These are phyloP conservation scores for Sebastes cheni DNA, from an alignment of 2,797 vertebrate species.

Conservation along the genomic window DNA sequence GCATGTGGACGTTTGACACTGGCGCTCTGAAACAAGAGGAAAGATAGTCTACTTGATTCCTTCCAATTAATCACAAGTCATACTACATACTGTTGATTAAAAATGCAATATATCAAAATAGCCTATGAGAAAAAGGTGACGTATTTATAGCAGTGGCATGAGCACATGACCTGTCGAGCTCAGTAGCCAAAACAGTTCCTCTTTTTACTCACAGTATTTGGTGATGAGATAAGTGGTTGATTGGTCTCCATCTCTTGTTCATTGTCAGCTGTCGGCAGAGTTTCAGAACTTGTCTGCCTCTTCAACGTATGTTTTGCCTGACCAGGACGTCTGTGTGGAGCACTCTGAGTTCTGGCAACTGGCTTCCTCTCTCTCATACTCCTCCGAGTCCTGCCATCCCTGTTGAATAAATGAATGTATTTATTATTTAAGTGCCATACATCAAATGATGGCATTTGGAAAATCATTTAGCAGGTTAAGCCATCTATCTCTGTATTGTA, in stretches of 20 bases:
- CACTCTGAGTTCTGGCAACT: slow-evolving; percentile 89
- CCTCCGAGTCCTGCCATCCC: slow-evolving; percentile 19
- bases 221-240: slow-evolving; percentile 37
- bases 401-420: background rate
- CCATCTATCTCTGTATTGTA: background rate
- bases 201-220: slow-evolving; percentile 68
- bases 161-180: background rate
- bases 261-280: slow-evolving; percentile 47
- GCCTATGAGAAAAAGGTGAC: background rate
- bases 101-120: background rate
- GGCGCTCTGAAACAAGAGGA: slow-evolving; percentile 46
- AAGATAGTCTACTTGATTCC: background rate
- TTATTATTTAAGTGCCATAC: background rate
- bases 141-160: background rate
- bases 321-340: slow-evolving; percentile 80
- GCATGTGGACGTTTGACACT: slow-evolving; percentile 63
- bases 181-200: background rate
- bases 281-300: slow-evolving; percentile 75
- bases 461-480: background rate
- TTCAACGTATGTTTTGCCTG: slow-evolving; percentile 55
- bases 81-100: background rate
- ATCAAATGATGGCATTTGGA: background rate
- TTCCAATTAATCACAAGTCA: background rate
- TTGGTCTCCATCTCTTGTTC: slow-evolving; percentile 21
- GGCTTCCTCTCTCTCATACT: slow-evolving; percentile 68